These are phyloP conservation scores for Automeris io DNA, from an alignment of 2,888 invertebrate species.

Conservation along the genomic window DNA sequence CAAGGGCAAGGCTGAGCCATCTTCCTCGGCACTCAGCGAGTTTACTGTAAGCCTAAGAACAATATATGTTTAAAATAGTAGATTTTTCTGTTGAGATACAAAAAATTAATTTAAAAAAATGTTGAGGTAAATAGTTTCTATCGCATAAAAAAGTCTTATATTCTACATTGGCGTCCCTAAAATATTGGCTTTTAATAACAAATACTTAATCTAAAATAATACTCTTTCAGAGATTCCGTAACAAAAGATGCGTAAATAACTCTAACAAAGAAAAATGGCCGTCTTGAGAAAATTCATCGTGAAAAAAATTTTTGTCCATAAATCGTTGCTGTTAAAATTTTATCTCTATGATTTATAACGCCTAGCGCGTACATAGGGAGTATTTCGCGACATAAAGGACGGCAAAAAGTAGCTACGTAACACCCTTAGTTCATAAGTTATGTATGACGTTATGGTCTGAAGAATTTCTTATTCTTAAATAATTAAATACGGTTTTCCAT, in stretches of 20 bases:
- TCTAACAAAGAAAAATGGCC: background rate
- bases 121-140: too few species aligned
- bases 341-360: conserved; percentile 55
- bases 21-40: too few species aligned
- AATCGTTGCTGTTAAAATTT: conserved; percentile 48
- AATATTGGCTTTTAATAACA: too few species aligned
- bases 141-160: too few species aligned
- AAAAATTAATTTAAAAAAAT: too few species aligned
- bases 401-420: conserved; percentile 19
- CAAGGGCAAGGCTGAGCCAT: too few species aligned
- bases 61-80: too few species aligned
- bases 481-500: conserved; percentile 75
- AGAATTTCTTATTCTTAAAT: conserved; percentile 70
- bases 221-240: background rate
- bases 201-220: background rate
- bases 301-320: conserved; percentile 33
- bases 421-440: conserved; percentile 53
- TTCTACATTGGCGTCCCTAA: too few species aligned
- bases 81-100: too few species aligned
- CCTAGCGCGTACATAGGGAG: conserved; percentile 46
- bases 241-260: background rate
- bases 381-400: conserved; percentile 41
- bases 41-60: too few species aligned
- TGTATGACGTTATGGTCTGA: conserved; percentile 66
- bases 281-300: background rate